Evolutionary conservation across 2,888 invertebrate genomes (phyloP).

Genomic region (Hybos culiciformis): DNA sequence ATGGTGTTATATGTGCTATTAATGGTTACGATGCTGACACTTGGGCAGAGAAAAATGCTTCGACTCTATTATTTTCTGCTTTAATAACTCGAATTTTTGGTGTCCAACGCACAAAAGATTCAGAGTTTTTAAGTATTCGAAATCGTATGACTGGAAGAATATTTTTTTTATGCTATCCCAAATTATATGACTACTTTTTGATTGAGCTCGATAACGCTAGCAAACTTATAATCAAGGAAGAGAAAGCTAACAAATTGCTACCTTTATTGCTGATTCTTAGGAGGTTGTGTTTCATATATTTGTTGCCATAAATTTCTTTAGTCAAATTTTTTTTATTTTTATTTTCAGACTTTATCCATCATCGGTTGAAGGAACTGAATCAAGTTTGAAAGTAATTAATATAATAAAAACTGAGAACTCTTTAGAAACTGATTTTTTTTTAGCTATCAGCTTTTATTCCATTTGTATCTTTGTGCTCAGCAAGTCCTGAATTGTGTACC

Average conservation of each 20-base stretch:
- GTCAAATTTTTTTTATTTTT: no score
- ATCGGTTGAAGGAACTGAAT: slow-evolving; percentile 52
- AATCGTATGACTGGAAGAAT: slow-evolving; percentile 62
- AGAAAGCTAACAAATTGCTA: slow-evolving; percentile 46
- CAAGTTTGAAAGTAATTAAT: slow-evolving; percentile 46
- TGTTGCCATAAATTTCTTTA: no score
- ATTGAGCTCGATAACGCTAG: slow-evolving; percentile 31
- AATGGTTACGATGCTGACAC: slow-evolving; percentile 54
- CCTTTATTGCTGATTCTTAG: slow-evolving; percentile 65
- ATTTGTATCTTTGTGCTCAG: slow-evolving; percentile 47
- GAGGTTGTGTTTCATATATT: no score
- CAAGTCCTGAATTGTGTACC: slow-evolving; percentile 51
- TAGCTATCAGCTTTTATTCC: slow-evolving; percentile 53
- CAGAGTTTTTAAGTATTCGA: slow-evolving; percentile 43
- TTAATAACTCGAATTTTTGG: slow-evolving; percentile 80
- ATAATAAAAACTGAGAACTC: background rate
- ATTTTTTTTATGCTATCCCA: slow-evolving; percentile 58
- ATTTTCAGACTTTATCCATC: slow-evolving; percentile 72
- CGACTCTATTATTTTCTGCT: slow-evolving; percentile 70
- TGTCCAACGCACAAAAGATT: slow-evolving; percentile 49
- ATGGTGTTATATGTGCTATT: slow-evolving; percentile 58
- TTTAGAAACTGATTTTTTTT: slow-evolving; percentile 19
- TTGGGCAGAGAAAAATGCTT: slow-evolving; percentile 78
- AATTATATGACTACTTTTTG: slow-evolving; percentile 42
- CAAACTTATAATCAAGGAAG: slow-evolving; percentile 20